Evolutionary conservation across 2,797 vertebrate genomes (phyloP), one percentile per base, ranked within the genome.

Genomic region (Mus minutoides): DNA sequence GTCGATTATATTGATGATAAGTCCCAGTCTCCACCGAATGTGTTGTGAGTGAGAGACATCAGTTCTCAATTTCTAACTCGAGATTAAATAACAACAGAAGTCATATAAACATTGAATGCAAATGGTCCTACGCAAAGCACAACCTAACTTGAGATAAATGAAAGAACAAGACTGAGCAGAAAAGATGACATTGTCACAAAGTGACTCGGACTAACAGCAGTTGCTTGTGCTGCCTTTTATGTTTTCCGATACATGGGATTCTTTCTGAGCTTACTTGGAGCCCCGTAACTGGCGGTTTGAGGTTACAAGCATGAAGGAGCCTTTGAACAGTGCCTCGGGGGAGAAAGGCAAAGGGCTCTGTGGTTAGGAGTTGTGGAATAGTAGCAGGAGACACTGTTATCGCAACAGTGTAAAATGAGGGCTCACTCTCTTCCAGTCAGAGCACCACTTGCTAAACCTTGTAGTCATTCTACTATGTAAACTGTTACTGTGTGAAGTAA

Each of bases 51-150:
- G 69, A 88, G 22, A 87, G 6, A 90, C 1, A 87, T 73, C 11
- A 46, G 40, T 67, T 94, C 80, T 43, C 64, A 73, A 95, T 77
- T 79, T 95, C 56, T 84, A 54, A 84, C 43, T 92, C 16, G 14
- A 16, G 16, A 43, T 34, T 43, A 93, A 67, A 88, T 11, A 75
- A 46, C 1, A 26, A 75, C 19, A 56, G 78, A 77, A 29, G 26
- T 46, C 88, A 89, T 17, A 88, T 16, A 17, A 64, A 56, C 85
- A 91, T 5, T 17, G 37, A 85, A 76, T 34, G 49, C 24, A 64
- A 37, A 58, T 6, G 40, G 16, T 73, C 26, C 37, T 52, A 8
- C 46, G 89, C 62, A 71, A 90, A 60, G 60, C 13, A 93, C 8
- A 85, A 40, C 2, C 40, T 60, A 73, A 24, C 91, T 94, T 31